phyloP scores from a whole-genome alignment of 2,797 vertebrate genomes.

The Hemibagrus guttatus region DNA sequence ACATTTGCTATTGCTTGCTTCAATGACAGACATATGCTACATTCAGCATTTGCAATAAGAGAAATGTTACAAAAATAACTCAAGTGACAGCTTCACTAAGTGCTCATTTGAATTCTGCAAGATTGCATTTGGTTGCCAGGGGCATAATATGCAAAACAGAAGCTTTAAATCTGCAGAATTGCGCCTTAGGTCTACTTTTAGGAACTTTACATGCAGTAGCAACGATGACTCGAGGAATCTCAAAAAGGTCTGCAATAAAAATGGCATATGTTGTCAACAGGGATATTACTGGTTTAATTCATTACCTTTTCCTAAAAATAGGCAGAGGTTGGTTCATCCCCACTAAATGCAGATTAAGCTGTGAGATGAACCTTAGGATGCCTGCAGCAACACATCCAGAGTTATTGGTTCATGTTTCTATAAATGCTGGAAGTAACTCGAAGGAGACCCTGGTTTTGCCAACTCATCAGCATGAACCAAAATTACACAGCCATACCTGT shows the following conservation, averaged over 20 bases:
- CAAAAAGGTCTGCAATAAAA: slow-evolving; percentile 22
- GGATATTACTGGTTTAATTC: slow-evolving; percentile 18
- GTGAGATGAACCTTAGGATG: slow-evolving; percentile 23
- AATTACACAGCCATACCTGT: slow-evolving; percentile 67
- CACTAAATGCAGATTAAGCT: slow-evolving; percentile 13
- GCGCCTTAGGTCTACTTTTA: slow-evolving; percentile 34
- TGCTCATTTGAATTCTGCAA: slow-evolving; percentile 39
- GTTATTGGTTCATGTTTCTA: slow-evolving; percentile 10
- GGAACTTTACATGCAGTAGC: slow-evolving; percentile 33
- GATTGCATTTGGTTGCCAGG: slow-evolving; percentile 38
- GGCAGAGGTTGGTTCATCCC: background rate
- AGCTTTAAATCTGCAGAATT: slow-evolving; percentile 28
- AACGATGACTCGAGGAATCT: slow-evolving; percentile 30
- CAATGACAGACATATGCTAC: background rate
- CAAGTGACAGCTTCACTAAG: slow-evolving; percentile 37
- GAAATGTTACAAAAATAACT: slow-evolving; percentile 17
- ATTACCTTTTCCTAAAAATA: slow-evolving; percentile 13
- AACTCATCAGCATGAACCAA: slow-evolving; percentile 68
- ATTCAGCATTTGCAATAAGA: slow-evolving; percentile 5
- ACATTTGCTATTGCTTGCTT: slow-evolving; percentile 7
- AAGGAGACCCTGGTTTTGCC: slow-evolving; percentile 34
- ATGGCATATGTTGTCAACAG: slow-evolving; percentile 17
- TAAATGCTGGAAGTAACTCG: slow-evolving; percentile 1
- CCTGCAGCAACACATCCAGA: slow-evolving; percentile 16
- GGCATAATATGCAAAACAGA: slow-evolving; percentile 43